Percentiles rank a stretch among this genome's conserved stretches.
These are phyloP conservation scores for Philhelius pedissequus DNA, from an alignment of 2,888 invertebrate species.

Conservation along the genomic window DNA sequence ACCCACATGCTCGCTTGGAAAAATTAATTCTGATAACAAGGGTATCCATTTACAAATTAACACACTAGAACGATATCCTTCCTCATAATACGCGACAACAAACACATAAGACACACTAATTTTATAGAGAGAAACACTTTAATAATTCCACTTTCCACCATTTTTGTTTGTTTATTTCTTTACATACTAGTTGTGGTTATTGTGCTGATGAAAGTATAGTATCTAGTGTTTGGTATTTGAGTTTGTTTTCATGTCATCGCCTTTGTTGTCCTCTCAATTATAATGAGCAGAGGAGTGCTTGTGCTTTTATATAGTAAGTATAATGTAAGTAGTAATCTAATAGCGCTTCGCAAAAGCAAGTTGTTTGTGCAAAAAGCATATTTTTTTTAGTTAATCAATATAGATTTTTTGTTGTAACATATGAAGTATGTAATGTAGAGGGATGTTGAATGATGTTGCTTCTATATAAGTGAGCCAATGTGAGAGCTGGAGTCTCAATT, in stretches of 20 bases:
- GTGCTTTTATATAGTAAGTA: too few relatives aligned
- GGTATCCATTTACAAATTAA: constrained; percentile 59
- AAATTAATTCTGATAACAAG: constrained; percentile 15
- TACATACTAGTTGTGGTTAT: neutral
- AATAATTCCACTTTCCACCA: constrained; percentile 21
- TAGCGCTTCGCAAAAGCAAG: constrained; percentile 24
- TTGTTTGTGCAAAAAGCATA: constrained; percentile 18
- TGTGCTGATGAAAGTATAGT: neutral
- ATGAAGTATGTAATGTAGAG: too few relatives aligned
- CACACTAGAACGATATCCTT: constrained; percentile 54
- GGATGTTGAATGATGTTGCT: too few relatives aligned
- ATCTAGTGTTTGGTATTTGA: neutral
- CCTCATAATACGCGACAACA: too few relatives aligned
- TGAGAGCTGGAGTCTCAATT: too few relatives aligned
- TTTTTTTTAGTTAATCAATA: neutral
- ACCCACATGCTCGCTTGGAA: neutral
- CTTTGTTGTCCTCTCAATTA: constrained; percentile 48
- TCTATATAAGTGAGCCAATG: too few relatives aligned
- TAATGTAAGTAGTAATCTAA: constrained; percentile 42
- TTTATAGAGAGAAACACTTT: constrained; percentile 40
- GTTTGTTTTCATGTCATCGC: constrained; percentile 6
- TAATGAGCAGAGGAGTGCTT: constrained; percentile 46
- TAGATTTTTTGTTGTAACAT: too few relatives aligned
- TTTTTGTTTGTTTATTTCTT: constrained; percentile 22
- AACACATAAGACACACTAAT: constrained; percentile 47